Percentiles rank a stretch among this genome's conserved stretches.
Conservation (phyloP, 2,113 vertebrate genomes). For the Myocastor coypus region DNA sequence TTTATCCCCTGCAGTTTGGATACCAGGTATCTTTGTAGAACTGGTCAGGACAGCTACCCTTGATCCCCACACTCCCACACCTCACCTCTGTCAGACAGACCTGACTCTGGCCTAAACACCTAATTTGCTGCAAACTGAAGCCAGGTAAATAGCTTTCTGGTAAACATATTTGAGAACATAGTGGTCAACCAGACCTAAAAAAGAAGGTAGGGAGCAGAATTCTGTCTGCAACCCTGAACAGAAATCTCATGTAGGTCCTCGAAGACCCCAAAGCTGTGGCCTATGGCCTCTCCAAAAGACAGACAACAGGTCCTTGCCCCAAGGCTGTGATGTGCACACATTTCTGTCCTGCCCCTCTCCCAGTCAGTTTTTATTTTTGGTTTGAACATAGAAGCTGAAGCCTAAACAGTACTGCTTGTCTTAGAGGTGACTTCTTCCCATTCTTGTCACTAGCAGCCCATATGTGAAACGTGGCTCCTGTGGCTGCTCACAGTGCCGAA, state of each 20-base stretch:
- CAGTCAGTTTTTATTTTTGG: background rate
- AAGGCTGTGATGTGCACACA: background rate
- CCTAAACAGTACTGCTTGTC: background rate
- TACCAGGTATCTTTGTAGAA: background rate
- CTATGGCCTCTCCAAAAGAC: background rate
- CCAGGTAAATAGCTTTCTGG: background rate
- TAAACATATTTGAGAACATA: background rate
- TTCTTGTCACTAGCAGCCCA: fast-evolving
- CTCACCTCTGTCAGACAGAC: background rate
- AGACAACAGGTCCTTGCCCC: background rate
- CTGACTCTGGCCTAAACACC: background rate
- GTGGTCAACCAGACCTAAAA: background rate
- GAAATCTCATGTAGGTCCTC: background rate
- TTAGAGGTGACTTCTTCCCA: background rate
- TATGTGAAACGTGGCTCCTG: fast-evolving
- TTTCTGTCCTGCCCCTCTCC: background rate
- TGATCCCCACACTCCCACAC: too few relatives aligned
- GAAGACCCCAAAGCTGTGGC: background rate
- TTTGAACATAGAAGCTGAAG: background rate
- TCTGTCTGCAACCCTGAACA: background rate
- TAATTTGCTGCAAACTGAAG: background rate
- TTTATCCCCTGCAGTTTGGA: background rate
- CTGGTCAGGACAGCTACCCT: background rate
- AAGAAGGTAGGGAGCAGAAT: background rate
- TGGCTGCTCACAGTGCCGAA: background rate